phyloP scores from a whole-genome alignment of 2,113 vertebrate species.

The Physeter macrocephalus region DNA sequence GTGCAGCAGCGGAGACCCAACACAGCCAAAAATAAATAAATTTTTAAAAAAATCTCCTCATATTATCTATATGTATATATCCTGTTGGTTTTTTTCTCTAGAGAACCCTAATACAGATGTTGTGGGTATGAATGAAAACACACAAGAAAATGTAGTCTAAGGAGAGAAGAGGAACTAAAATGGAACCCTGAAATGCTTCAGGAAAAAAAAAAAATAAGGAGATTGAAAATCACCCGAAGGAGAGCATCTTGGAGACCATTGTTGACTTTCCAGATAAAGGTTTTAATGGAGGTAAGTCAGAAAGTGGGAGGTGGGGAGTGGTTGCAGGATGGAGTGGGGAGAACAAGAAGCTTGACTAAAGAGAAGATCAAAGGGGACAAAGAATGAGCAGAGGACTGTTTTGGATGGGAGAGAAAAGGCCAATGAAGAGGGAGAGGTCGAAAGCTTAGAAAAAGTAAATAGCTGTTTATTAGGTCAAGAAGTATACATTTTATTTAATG shows the following conservation, averaged over 20 bases:
- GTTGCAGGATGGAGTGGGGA: not conserved
- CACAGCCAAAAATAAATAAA: no score
- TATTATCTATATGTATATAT: not conserved
- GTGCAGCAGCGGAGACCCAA: no score
- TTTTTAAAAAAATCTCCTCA: not conserved
- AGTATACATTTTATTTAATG: not conserved
- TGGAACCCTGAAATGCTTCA: not conserved
- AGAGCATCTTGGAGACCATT: not conserved
- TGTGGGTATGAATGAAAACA: not conserved
- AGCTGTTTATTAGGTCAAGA: not conserved
- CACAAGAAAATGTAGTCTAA: not conserved
- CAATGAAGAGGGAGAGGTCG: not conserved
- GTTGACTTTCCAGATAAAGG: not conserved
- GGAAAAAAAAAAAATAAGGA: not conserved
- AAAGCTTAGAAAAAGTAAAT: not conserved
- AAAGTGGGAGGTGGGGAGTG: accelerated
- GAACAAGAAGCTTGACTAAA: not conserved
- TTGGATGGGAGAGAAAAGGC: not conserved
- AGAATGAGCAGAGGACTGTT: not conserved
- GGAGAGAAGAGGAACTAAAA: not conserved
- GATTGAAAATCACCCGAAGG: not conserved
- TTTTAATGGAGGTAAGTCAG: not conserved
- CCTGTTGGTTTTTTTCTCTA: not conserved
- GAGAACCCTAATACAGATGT: not conserved
- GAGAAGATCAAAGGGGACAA: not conserved